Conservation (phyloP, 1,140 invertebrate species). For the Xylocopa sonorina region DNA sequence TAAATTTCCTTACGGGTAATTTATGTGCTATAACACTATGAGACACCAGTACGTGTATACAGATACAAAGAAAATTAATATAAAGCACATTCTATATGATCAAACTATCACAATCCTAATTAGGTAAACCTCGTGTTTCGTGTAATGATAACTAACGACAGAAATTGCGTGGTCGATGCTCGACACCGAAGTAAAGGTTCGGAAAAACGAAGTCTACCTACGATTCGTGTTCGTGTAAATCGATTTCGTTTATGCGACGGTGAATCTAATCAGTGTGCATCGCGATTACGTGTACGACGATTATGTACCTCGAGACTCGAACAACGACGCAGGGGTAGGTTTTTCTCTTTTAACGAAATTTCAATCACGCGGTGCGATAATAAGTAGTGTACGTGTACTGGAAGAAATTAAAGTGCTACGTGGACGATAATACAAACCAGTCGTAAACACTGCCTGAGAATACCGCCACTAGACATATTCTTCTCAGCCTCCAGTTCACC, state of each 20-base stretch:
- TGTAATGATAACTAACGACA: background rate
- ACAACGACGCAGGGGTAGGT: too few species aligned
- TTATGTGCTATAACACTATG: background rate
- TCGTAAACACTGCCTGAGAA: conserved; percentile 97
- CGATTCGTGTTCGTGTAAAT: conserved; percentile 13
- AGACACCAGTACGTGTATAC: conserved; percentile 9
- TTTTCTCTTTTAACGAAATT: background rate
- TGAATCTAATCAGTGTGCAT: conserved; percentile 23
- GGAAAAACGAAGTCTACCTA: conserved; percentile 11
- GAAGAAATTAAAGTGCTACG: conserved; percentile 42
- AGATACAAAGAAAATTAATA: background rate
- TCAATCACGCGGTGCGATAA: background rate
- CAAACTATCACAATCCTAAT: conserved; percentile 2
- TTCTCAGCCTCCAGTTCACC: conserved; percentile 99
- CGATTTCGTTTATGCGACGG: background rate
- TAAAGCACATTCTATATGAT: background rate
- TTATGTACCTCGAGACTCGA: too few species aligned
- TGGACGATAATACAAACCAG: conserved; percentile 86
- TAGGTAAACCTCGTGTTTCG: conserved; percentile 12
- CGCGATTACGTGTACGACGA: background rate
- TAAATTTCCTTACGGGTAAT: background rate
- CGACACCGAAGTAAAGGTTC: background rate
- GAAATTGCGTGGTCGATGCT: background rate
- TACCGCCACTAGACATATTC: conserved; percentile 99
- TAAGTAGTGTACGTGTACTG: conserved; percentile 12